Evolutionary conservation across 2,113 vertebrate genomes (phyloP).

Genomic region (Cryptomyrus ogoouensis): DNA sequence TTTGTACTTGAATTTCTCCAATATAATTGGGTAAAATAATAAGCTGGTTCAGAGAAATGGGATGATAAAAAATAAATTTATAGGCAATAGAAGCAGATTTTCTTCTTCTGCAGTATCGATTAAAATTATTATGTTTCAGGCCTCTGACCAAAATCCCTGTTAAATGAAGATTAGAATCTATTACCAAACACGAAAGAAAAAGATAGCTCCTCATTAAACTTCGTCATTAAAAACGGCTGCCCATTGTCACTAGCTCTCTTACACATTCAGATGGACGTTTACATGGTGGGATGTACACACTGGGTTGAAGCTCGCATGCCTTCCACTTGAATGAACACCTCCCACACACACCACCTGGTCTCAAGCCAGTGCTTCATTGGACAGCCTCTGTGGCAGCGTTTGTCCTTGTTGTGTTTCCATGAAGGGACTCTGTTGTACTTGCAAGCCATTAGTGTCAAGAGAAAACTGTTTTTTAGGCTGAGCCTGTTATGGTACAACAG

Average conservation of each 20-base stretch:
- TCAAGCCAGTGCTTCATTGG: neutral
- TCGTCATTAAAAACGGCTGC: neutral
- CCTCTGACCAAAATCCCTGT: neutral
- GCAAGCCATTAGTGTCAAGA: neutral
- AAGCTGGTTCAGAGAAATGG: neutral
- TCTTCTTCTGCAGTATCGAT: neutral
- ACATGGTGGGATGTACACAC: neutral
- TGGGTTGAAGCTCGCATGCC: neutral
- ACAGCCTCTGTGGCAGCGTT: neutral
- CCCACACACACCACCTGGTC: slow-evolving; percentile 7
- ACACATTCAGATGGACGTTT: neutral
- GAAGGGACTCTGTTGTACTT: neutral
- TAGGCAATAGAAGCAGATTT: neutral
- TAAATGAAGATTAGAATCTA: neutral
- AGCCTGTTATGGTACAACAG: neutral
- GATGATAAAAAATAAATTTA: neutral
- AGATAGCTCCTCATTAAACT: neutral
- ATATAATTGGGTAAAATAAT: neutral
- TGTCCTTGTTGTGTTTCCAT: neutral
- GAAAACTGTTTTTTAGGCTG: neutral
- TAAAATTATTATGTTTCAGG: neutral
- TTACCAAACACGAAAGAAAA: neutral
- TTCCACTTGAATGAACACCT: neutral
- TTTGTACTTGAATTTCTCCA: neutral
- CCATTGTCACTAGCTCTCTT: neutral